Evolutionary conservation across 2,888 invertebrate genomes (phyloP).

Genomic region (Furcula furcula): DNA sequence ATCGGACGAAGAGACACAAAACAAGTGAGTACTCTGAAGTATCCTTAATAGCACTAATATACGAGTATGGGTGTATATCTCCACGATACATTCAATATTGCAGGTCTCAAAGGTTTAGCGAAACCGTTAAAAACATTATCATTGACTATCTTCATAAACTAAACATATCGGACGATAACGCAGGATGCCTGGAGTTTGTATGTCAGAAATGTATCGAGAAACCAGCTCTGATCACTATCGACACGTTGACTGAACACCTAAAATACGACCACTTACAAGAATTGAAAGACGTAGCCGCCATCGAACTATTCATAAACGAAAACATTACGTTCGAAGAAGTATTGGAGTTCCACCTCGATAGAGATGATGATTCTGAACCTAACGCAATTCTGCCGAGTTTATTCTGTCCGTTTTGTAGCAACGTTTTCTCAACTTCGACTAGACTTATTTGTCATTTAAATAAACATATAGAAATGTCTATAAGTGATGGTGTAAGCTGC

Average conservation of each 20-base stretch:
- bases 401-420: constrained; percentile 54
- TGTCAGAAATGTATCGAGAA: constrained; percentile 51
- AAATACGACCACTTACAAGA: constrained; percentile 28
- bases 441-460: constrained; percentile 55
- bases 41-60: not conserved
- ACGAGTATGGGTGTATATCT: not conserved
- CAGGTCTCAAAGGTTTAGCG: constrained; percentile 42
- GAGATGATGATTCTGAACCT: constrained; percentile 17
- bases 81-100: constrained; percentile 33
- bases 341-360: constrained; percentile 36
- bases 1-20: constrained; percentile 11
- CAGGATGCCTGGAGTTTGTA: constrained; percentile 45
- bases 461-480: constrained; percentile 43
- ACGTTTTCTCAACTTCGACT: constrained; percentile 48
- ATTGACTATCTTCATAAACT: constrained; percentile 38
- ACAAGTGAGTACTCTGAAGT: constrained; percentile 23
- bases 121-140: constrained; percentile 39
- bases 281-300: constrained; percentile 8
- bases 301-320: constrained; percentile 48
- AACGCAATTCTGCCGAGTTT: constrained; percentile 24
- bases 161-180: constrained; percentile 32
- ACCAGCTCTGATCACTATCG: constrained; percentile 27
- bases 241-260: constrained; percentile 45
- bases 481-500: constrained; percentile 41
- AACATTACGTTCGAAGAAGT: constrained; percentile 55